Conservation (phyloP, 2,797 vertebrate species). For the Hemitrygon akajei region DNA sequence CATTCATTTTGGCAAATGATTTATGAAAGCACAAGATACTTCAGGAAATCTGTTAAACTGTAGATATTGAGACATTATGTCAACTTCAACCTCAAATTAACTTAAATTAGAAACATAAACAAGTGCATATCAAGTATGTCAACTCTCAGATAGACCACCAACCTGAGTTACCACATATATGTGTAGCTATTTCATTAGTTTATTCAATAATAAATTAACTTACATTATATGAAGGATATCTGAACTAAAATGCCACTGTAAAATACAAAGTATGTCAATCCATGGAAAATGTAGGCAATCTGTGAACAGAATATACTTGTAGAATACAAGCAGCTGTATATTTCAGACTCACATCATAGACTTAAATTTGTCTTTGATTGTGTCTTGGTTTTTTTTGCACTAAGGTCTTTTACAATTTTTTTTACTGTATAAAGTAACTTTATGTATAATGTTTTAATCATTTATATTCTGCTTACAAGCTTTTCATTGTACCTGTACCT, state of each 20-base stretch:
- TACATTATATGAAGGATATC: background rate
- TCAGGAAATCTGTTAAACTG: background rate
- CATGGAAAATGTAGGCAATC: background rate
- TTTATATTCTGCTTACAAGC: no score
- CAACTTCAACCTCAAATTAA: background rate
- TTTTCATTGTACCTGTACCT: no score
- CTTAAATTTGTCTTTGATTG: no score
- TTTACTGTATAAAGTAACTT: no score
- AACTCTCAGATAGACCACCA: background rate
- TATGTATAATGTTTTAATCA: no score
- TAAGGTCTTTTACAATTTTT: no score
- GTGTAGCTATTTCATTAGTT: background rate
- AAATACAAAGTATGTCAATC: background rate
- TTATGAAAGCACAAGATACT: background rate
- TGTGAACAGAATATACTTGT: background rate
- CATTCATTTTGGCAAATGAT: no score
- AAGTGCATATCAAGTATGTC: background rate
- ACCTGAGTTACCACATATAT: background rate
- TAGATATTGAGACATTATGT: background rate
- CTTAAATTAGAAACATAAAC: background rate
- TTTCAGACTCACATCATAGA: background rate
- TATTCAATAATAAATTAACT: background rate
- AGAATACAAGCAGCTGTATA: background rate
- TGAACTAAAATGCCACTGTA: background rate
- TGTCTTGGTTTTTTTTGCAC: no score